These are phyloP conservation scores for Drosophila villosipedis DNA, from an alignment of 2,888 invertebrate species.

Conservation along the genomic window DNA sequence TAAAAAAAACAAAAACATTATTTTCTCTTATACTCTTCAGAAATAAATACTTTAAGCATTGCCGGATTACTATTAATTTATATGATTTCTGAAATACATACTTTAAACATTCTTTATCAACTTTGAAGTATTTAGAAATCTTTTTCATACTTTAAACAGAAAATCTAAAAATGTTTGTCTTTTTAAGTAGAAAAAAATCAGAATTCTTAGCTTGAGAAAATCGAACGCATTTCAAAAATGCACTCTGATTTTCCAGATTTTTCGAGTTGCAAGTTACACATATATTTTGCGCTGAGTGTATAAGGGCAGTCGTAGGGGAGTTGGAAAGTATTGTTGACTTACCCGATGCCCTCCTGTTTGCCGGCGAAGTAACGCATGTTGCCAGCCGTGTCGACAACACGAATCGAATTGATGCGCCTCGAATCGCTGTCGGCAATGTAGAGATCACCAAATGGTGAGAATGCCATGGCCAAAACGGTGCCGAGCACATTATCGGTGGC, in stretches of 20 bases:
- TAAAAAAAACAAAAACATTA: too few relatives aligned
- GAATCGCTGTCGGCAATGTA: slow-evolving; percentile 98
- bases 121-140: too few relatives aligned
- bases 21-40: too few relatives aligned
- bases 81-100: too few relatives aligned
- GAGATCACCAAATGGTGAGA: slow-evolving; percentile 95
- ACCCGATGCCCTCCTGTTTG: slow-evolving; percentile 88
- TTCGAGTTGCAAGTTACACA: neutral
- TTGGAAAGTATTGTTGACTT: slow-evolving; percentile 58
- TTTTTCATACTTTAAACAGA: too few relatives aligned
- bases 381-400: slow-evolving; percentile 95
- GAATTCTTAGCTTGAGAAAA: too few relatives aligned
- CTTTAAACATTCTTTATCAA: neutral
- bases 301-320: slow-evolving; percentile 1
- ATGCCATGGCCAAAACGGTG: slow-evolving; percentile 94
- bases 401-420: slow-evolving; percentile 92
- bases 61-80: neutral
- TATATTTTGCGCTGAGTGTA: slow-evolving; percentile 4
- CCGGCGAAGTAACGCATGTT: slow-evolving; percentile 97
- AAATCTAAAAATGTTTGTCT: too few relatives aligned
- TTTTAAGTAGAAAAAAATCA: too few relatives aligned
- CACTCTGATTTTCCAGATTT: neutral
- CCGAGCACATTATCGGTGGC: slow-evolving; percentile 90
- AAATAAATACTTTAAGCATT: neutral
- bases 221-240: too few relatives aligned